Evolutionary conservation across 2,888 invertebrate species (phyloP), one percentile per base, ranked within the genome.

Genomic region (Deilephila elpenor): DNA sequence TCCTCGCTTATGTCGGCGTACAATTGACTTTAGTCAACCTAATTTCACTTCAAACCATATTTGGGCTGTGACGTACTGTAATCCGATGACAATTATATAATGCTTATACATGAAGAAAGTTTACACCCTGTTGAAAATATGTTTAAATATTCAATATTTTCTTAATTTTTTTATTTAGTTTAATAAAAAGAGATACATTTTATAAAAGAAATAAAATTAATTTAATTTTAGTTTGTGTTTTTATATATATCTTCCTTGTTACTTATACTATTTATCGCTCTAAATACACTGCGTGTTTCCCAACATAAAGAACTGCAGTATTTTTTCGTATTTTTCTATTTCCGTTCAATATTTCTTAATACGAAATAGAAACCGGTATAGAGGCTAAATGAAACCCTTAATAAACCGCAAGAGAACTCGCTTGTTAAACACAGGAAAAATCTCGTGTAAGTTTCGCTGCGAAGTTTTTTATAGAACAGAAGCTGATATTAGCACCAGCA

Each of bases 11-110:
- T 85, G 87, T 83, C 80, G 79, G 79, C 81, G 80, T 78, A 80
- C 85, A 87, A 88, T 87, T 85, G 86, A 87, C 83, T 88, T 67
- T 83, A 85, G 81, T 79, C 81, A 81, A 84, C 80, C 82, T 80
- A 82, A 85, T 85, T 84, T 86, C 79, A 82, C 82, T 80, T 81
- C 74, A 75, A 78, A 79, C 79, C 76, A 75, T 77, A 77, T 78
- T 56, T 59, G 34, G n/a, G 37, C 59, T 37, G 37, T 37, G 25
- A 34, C 17, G 44, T 51, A 71, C 59, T 60, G 44, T 59, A 71
- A 71, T 37, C 20, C 37, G 37, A 64, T 64, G 44, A 37, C 64
- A 20, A 64, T 64, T 64, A 64, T n/a, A n/a, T 64, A 20, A 37
- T 37, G 5, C 25, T n/a, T n/a, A 17, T 51, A 44, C 17, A 51